Base-by-base conservation (phyloP, 2,797 vertebrate species). In the Sebastes nivosus region DNA sequence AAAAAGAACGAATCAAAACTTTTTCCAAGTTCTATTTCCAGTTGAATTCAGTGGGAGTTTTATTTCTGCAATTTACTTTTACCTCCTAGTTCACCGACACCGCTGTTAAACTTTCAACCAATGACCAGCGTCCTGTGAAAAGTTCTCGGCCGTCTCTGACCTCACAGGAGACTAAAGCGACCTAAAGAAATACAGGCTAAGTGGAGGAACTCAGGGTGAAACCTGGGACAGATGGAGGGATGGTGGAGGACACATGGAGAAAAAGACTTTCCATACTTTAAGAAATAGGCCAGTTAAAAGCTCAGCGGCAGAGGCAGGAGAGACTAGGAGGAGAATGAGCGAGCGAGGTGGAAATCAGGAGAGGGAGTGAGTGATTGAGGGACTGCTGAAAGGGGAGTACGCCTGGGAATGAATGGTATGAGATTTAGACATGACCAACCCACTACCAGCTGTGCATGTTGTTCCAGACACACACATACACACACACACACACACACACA, bases 361-460 rank as follows among this genome's bases (percentile, higher is more conserved):
- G 76, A 89, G 88, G 82, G 76, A 89, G 87, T 55, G 84, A 92
- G 58, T 72, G 81, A 91, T 20, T 71, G 82, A 91, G 29, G 64
- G 81, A 69, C 79, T 88, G 75, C 30, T 91, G 90, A 88, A 87
- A 90, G 85, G 78, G 55, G 82, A 85, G 77, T 20, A 68, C 50
- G 87, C 74, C 83, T 89, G 82, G 84, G 91, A 90, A 94, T 88
- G 89, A 88, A 78, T 75, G 92, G 88, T 82, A 94, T 93, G 92
- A 84, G 79, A 87, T 83, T 80, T 64, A 81, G 80, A 87, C 60
- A 42, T 80, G 87, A 88, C 89, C 77, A 87, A 66, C 87, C 91
- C 88, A 82, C 83, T 80, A 90, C 89, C 92, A 94, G 91, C 93
- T 94, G 91, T 84, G 90, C 69, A 36, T 80, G 83, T 75, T 68